Evolutionary conservation across 2,888 invertebrate genomes (phyloP), one percentile per base, ranked within the genome.

Genomic region (Pachliopta kotzebuea): DNA sequence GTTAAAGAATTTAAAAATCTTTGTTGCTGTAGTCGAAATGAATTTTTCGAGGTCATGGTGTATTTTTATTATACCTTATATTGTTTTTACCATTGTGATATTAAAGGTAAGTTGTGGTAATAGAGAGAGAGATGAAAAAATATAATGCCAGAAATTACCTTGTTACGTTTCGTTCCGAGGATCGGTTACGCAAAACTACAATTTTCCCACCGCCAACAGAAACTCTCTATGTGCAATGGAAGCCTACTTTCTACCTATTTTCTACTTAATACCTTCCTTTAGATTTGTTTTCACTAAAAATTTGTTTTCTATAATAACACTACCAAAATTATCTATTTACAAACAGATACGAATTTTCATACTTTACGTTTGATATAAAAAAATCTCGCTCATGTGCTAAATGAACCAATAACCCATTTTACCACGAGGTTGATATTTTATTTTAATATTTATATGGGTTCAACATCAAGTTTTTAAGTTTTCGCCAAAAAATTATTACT

Each of bases 221-320:
- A 69, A 69, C 69, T 70, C 67, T 70, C 66, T 70, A 66, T 71
- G 71, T 71, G 70, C 72, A 31, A 62, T 52, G 55, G 55, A 58
- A 31, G 70, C 57, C 70, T 68, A 74, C 72, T 72, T 72, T 73
- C 73, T 74, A 72, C 62, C 70, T 67, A 68, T 70, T 72, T 70
- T 71, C 71, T 71, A 72, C 62, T 69, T 66, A 68, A 60, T 68
- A 70, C 67, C 65, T 60, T 50, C 54, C 24, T 62, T 64, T 62
- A 60, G 62, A 67, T 54, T 60, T 56, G 52, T 31, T 2, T 18
- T 23, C 29, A 50, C 24, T 11, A 23, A 14, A 11, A 53, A 45
- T 6, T 3, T 26, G 18, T 53, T n/a, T 29, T 4, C 54, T 45
- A 45, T 21, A 24, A 11, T 45, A 37, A 37, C 31, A 37, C 11